These are phyloP conservation scores for Apocrypta bakeri DNA, from an alignment of 1,140 invertebrate genomes.

Conservation along the genomic window DNA sequence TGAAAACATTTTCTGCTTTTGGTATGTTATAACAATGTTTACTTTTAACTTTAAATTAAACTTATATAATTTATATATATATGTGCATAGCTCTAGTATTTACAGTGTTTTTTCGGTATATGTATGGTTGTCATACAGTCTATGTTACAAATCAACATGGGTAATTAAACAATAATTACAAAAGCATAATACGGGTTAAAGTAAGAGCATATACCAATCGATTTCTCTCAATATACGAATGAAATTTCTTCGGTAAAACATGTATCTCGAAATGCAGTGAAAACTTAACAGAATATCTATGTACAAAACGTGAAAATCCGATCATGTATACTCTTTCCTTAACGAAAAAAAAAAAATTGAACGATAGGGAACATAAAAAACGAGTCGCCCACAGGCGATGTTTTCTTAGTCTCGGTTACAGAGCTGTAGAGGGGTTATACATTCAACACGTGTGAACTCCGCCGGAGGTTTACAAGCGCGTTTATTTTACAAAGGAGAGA, in stretches of 20 bases:
- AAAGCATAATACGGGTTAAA: background rate
- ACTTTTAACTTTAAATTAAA: constrained; percentile 12
- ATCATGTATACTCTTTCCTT: background rate
- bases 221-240: background rate
- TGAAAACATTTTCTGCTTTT: background rate
- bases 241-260: background rate
- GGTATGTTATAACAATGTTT: background rate
- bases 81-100: constrained; percentile 40
- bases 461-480: constrained; percentile 68
- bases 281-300: background rate
- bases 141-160: constrained; percentile 14
- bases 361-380: background rate
- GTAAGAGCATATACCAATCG: background rate
- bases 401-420: constrained; percentile 60
- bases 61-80: too few species aligned
- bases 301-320: constrained; percentile 2
- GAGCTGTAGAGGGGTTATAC: constrained; percentile 37
- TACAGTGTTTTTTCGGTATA: constrained; percentile 27
- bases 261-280: background rate
- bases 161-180: background rate
- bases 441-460: constrained; percentile 56
- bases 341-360: background rate
- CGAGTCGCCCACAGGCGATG: constrained; percentile 51
- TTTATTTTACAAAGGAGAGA: constrained; percentile 69
- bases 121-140: background rate